phyloP scores from a whole-genome alignment of 2,888 invertebrate genomes.

The Girardia tigrina region DNA sequence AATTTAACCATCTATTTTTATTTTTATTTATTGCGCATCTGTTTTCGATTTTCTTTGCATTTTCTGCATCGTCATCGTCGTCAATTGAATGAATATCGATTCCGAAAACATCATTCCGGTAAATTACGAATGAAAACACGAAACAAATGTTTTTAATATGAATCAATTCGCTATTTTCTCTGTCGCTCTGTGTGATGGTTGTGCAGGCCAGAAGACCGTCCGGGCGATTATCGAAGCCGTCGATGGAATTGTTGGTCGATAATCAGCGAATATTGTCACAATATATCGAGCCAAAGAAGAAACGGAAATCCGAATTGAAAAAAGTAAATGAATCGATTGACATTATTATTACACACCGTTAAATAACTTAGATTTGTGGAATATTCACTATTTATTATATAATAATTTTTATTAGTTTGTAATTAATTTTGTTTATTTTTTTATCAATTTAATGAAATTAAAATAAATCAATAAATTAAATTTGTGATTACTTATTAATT shows the following conservation, averaged over 20 bases:
- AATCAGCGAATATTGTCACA: not conserved
- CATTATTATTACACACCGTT: no score
- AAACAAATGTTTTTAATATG: not conserved
- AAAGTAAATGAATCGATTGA: not conserved
- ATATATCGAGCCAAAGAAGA: not conserved
- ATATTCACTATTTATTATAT: no score
- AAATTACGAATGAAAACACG: not conserved
- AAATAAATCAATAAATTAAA: no score
- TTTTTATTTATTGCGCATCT: slow-evolving; percentile 8
- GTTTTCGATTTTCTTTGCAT: no score
- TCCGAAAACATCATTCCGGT: not conserved
- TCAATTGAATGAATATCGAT: not conserved
- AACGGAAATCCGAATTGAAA: not conserved
- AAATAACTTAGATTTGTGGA: no score
- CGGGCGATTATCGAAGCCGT: slow-evolving; percentile 4
- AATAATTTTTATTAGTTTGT: no score
- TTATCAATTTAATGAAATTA: no score
- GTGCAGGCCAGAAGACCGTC: not conserved
- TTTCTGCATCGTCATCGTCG: no score
- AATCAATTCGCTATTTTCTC: no score
- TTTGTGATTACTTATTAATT: no score
- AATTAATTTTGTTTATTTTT: no score
- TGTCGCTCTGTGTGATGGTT: no score
- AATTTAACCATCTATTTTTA: not conserved
- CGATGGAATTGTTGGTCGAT: not conserved